A percentile compares a stretch with the other conserved stretches of the same genome.
These are phyloP conservation scores for Cyphotilapia sp. DNA, from an alignment of 2,113 vertebrate species.

Conservation along the genomic window DNA sequence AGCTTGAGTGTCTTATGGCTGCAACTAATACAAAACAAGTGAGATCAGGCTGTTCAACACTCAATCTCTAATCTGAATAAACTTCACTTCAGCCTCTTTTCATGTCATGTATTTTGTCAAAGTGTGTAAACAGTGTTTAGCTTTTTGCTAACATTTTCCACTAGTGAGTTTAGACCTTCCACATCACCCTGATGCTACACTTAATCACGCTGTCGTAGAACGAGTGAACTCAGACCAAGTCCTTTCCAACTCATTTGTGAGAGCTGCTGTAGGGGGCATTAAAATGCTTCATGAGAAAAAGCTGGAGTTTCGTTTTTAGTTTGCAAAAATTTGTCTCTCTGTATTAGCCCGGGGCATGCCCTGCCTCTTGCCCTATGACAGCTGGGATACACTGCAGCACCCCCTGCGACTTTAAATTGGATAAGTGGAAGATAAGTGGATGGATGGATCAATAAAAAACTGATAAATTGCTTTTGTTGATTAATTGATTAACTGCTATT, in stretches of 20 bases:
- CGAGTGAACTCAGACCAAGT: background rate
- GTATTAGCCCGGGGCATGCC: background rate
- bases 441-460: background rate
- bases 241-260: background rate
- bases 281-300: background rate
- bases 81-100: background rate
- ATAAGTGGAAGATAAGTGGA: background rate
- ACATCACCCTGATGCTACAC: fast-evolving
- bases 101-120: background rate
- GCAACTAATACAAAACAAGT: background rate
- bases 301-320: background rate
- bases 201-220: background rate
- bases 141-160: background rate
- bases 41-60: background rate
- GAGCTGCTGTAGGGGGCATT: background rate
- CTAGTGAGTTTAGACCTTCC: background rate
- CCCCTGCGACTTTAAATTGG: background rate
- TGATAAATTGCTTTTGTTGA: background rate
- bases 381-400: background rate
- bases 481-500: background rate
- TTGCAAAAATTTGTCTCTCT: background rate
- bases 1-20: background rate
- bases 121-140: background rate
- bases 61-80: background rate
- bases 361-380: background rate